phyloP scores from a whole-genome alignment of 2,113 vertebrate species.

The Lagenorhynchus albirostris region DNA sequence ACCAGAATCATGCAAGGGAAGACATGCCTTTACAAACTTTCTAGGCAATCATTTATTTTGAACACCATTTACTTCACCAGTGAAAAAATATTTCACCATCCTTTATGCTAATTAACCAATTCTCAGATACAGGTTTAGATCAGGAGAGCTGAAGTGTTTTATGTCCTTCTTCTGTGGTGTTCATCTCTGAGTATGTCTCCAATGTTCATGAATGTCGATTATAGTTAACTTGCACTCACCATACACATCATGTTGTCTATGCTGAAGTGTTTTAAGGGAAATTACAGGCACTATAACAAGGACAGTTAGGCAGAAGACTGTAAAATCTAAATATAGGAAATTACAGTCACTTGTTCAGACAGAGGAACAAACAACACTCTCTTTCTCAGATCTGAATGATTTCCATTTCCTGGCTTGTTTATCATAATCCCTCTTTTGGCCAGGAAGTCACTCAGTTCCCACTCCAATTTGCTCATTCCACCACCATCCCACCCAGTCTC shows the following conservation, averaged over 20 bases:
- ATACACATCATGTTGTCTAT: neutral
- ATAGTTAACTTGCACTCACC: neutral
- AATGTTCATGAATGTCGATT: neutral
- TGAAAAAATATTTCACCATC: neutral
- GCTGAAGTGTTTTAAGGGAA: neutral
- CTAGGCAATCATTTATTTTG: neutral
- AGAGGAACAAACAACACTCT: neutral
- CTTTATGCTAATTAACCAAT: neutral
- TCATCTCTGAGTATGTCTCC: too few species aligned
- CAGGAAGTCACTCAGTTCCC: slow-evolving; percentile 4
- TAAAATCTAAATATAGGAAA: neutral
- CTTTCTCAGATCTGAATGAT: neutral
- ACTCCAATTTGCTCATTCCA: neutral
- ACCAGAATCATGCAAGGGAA: neutral
- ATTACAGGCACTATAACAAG: neutral
- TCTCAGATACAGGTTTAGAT: neutral
- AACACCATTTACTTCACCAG: neutral
- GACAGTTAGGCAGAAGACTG: neutral
- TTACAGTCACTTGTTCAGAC: neutral
- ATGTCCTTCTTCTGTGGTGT: neutral
- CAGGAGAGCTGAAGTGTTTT: neutral
- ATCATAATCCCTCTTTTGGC: neutral
- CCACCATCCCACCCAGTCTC: neutral
- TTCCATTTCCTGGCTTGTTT: neutral
- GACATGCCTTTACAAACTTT: neutral